phyloP scores from a whole-genome alignment of 92 coral and sea anemone genomes.

The Siderastrea radians region DNA sequence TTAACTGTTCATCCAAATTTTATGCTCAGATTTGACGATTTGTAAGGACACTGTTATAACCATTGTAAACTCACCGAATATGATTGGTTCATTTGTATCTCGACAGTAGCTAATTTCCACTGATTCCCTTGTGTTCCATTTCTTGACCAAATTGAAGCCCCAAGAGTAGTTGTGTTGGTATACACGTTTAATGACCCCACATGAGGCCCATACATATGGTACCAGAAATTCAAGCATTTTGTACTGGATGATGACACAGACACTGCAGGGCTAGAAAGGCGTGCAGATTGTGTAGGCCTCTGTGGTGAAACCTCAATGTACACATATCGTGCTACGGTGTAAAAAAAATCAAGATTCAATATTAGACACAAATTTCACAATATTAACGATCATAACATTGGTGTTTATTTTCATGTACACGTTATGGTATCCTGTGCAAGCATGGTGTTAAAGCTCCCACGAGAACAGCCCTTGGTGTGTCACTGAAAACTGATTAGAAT shows the following conservation, averaged over 20 bases:
- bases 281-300: constrained; percentile 65
- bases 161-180: constrained; percentile 71
- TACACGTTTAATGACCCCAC: constrained; percentile 74
- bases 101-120: constrained; percentile 70
- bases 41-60: neutral
- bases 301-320: constrained; percentile 68
- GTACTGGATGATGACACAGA: constrained; percentile 55
- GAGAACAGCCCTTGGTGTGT: no score
- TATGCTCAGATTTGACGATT: no score
- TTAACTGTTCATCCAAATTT: no score
- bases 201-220: constrained; percentile 88
- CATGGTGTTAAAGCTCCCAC: no score
- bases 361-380: no score
- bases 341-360: no score
- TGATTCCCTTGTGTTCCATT: constrained; percentile 75
- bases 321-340: constrained; percentile 78
- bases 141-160: constrained; percentile 68
- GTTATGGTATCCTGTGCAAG: no score
- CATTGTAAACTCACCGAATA: constrained; percentile 73
- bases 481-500: no score
- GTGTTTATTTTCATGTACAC: no score
- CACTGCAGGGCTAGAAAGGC: constrained; percentile 75
- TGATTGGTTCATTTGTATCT: constrained; percentile 64
- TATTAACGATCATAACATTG: no score
- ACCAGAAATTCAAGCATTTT: constrained; percentile 89